Conservation (phyloP, 2,888 invertebrate genomes). For the Calameuta idolon region DNA sequence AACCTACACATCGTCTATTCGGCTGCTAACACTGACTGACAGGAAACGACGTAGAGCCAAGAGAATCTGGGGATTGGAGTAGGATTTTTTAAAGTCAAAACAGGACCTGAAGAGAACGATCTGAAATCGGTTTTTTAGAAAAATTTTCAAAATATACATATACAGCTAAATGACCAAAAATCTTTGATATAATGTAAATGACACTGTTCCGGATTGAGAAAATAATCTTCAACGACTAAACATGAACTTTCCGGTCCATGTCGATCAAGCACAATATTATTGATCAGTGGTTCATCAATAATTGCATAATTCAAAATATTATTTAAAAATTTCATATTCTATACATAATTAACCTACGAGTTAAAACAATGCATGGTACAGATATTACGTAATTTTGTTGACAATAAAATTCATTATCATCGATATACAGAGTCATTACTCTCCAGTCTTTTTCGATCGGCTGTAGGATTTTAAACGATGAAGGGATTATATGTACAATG, state of each 20-base stretch:
- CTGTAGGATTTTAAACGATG: slow-evolving; percentile 1
- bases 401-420: background rate
- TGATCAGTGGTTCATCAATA: background rate
- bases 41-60: slow-evolving; percentile 53
- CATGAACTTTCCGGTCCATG: background rate
- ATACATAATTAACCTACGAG: background rate
- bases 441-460: background rate
- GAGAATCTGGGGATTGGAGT: slow-evolving; percentile 51
- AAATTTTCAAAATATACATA: background rate
- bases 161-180: background rate
- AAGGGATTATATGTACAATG: slow-evolving; percentile 6
- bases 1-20: slow-evolving; percentile 58
- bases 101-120: background rate
- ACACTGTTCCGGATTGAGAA: background rate
- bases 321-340: background rate
- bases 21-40: slow-evolving; percentile 61
- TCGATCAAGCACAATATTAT: background rate
- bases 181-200: background rate
- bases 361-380: background rate
- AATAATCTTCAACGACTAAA: background rate
- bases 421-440: background rate
- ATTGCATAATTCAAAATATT: background rate
- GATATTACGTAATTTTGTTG: background rate
- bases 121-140: background rate
- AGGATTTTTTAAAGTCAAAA: background rate